These are phyloP conservation scores for Phalacrocorax carbo DNA, from an alignment of 2,113 vertebrate genomes.

Conservation along the genomic window DNA sequence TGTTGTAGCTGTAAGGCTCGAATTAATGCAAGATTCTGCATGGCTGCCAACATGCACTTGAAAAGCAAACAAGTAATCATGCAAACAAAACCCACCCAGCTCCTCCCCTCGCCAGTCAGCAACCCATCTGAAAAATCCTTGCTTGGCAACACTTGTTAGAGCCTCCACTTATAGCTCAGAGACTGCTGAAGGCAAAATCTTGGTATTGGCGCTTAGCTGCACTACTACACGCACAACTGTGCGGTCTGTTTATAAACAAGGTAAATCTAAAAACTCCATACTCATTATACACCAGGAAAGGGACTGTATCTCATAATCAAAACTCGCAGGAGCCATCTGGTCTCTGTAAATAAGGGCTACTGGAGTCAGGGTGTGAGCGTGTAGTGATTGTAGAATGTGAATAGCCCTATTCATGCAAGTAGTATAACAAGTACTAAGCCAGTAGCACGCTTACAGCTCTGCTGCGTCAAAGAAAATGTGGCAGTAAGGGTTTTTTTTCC, in stretches of 20 bases:
- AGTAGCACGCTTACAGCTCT: background rate
- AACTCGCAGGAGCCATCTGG: background rate
- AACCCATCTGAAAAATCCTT: background rate
- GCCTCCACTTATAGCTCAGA: background rate
- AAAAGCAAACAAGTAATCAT: background rate
- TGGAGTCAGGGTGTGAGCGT: background rate
- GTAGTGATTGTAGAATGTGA: background rate
- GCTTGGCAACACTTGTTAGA: background rate
- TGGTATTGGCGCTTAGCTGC: background rate
- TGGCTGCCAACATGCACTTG: background rate
- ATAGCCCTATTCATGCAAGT: background rate
- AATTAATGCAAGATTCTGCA: background rate
- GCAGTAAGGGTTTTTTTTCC: background rate
- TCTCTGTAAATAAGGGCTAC: background rate
- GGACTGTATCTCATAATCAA: background rate
- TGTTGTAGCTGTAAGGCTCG: background rate
- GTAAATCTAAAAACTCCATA: background rate
- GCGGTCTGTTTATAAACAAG: background rate
- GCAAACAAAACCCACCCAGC: background rate
- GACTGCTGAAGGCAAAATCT: background rate
- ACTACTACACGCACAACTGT: rapidly evolving
- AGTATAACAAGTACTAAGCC: background rate
- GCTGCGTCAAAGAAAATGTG: background rate
- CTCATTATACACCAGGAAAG: background rate
- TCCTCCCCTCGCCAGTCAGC: background rate